A percentile compares a stretch with the other conserved stretches of the same genome.
Conservation (phyloP, 2,888 invertebrate genomes). For the Eupithecia inturbata region DNA sequence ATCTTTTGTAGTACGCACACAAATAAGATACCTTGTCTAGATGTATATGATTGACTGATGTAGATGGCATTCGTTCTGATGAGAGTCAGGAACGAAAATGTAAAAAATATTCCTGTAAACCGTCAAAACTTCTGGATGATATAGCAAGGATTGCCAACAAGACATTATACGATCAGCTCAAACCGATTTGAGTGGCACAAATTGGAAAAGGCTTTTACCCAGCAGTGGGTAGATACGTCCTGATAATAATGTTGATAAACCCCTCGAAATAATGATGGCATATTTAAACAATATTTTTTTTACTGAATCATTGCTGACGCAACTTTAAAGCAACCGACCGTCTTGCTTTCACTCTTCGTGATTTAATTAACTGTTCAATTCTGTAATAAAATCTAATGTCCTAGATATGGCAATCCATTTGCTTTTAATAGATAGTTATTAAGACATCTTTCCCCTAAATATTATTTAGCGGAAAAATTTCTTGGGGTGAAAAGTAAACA, state of each 20-base stretch:
- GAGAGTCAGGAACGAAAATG: background rate
- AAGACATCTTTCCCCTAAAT: no score
- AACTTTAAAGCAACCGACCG: background rate
- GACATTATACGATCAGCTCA: background rate
- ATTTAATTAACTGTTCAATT: background rate
- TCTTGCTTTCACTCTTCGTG: background rate
- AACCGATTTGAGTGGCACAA: background rate
- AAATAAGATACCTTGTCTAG: no score
- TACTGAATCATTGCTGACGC: background rate
- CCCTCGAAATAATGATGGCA: background rate
- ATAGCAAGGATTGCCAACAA: background rate
- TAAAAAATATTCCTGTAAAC: background rate
- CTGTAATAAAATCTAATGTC: background rate
- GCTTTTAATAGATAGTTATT: background rate
- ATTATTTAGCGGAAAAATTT: background rate
- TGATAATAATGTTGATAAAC: background rate
- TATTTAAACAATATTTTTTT: background rate
- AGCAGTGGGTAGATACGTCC: background rate
- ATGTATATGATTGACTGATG: no score
- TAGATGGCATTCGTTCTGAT: background rate
- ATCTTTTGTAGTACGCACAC: no score
- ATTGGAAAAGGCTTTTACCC: background rate
- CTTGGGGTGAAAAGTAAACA: conserved; percentile 4
- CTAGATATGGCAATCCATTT: background rate
- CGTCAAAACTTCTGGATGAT: background rate